These are phyloP conservation scores for Drosophila neotestacea DNA, from an alignment of 2,888 invertebrate species.

Conservation along the genomic window DNA sequence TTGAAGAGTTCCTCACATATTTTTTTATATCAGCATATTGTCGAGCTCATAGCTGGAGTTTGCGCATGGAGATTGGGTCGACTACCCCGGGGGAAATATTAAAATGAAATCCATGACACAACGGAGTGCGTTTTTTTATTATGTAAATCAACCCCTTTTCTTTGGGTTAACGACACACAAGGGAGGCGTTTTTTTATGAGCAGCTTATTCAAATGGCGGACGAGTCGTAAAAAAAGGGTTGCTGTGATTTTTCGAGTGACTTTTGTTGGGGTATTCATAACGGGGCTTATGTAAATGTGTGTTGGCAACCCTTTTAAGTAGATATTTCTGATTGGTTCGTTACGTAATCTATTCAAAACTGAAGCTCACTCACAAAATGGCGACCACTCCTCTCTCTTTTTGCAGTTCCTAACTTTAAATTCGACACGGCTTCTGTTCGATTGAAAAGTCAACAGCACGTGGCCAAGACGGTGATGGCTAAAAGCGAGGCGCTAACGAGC, in stretches of 20 bases:
- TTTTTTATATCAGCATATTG: constrained; percentile 56
- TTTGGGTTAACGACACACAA: constrained; percentile 41
- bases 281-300: constrained; percentile 67
- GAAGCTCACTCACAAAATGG: constrained; percentile 45
- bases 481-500: constrained; percentile 56
- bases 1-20: constrained; percentile 37
- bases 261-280: constrained; percentile 41
- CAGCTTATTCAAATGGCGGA: constrained; percentile 77
- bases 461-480: constrained; percentile 7
- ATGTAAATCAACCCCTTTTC: constrained; percentile 83
- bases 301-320: constrained; percentile 66
- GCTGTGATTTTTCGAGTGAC: constrained; percentile 60
- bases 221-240: constrained; percentile 67
- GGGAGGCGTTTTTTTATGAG: constrained; percentile 46
- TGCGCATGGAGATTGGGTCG: constrained; percentile 58
- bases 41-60: constrained; percentile 46
- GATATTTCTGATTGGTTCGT: constrained; percentile 57
- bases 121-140: constrained; percentile 46
- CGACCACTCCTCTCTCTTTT: constrained; percentile 3
- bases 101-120: constrained; percentile 74
- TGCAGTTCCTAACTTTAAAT: constrained; percentile 63
- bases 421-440: constrained; percentile 29
- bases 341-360: constrained; percentile 36
- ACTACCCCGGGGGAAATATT: constrained; percentile 65
- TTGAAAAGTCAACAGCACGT: constrained; percentile 41